Conservation (phyloP, 2,888 invertebrate genomes). For the Dichetophora obliterata region DNA sequence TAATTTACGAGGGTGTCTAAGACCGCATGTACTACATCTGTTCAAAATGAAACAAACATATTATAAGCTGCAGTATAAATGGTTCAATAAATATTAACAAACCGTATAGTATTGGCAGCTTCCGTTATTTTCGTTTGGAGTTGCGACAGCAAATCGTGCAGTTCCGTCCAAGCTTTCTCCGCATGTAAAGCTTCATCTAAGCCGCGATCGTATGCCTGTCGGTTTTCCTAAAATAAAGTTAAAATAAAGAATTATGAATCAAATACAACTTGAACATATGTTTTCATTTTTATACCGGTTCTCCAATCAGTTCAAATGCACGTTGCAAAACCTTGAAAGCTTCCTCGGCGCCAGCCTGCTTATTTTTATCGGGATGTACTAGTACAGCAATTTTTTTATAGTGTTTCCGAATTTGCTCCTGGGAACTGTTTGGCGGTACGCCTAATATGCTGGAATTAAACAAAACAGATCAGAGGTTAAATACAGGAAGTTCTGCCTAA, state of each 20-base stretch:
- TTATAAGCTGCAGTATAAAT: not conserved
- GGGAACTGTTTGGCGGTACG: conserved; percentile 87
- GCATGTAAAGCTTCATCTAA: conserved; percentile 83
- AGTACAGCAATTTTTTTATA: conserved; percentile 94
- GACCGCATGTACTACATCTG: conserved; percentile 93
- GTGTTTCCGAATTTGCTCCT: conserved; percentile 94
- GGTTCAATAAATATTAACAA: conserved; percentile 40
- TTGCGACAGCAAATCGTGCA: conserved; percentile 88
- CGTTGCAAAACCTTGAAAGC: conserved; percentile 96
- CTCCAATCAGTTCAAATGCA: conserved; percentile 95
- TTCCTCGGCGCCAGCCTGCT: conserved; percentile 94
- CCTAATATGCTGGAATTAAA: conserved; percentile 80
- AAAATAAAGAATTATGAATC: not conserved
- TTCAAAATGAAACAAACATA: not conserved
- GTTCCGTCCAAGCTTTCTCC: conserved; percentile 89
- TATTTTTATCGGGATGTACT: conserved; percentile 97
- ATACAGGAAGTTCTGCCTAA: not conserved
- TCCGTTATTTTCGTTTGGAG: conserved; percentile 94
- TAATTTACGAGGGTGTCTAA: conserved; percentile 88
- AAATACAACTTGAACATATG: no score
- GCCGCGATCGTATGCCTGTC: conserved; percentile 80
- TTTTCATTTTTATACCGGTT: conserved; percentile 75
- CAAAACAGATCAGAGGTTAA: conserved; percentile 7
- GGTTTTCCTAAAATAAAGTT: conserved; percentile 77
- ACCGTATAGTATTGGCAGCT: conserved; percentile 90